phyloP scores from a whole-genome alignment of 2,797 vertebrate genomes.

The Gastrophryne carolinensis region DNA sequence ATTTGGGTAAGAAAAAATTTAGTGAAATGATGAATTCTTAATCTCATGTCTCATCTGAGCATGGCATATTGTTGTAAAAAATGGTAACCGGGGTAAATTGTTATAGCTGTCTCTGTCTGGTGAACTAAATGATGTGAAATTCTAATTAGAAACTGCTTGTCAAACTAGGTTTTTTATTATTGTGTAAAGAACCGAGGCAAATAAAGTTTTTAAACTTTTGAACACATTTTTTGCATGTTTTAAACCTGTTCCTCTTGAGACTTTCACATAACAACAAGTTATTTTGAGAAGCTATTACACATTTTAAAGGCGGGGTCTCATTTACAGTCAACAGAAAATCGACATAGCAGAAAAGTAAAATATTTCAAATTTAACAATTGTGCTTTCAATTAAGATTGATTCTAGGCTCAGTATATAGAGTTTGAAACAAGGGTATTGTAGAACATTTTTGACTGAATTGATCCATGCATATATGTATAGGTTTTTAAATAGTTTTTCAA shows the following conservation, averaged over 20 bases:
- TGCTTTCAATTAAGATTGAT: too few species aligned
- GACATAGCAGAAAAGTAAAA: too few species aligned
- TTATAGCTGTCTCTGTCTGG: neutral
- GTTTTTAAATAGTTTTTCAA: too few species aligned
- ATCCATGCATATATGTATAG: too few species aligned
- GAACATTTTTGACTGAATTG: too few species aligned
- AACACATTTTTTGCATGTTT: neutral
- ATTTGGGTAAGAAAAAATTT: slow-evolving; percentile 2
- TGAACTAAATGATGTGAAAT: slow-evolving; percentile 30
- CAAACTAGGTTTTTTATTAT: slow-evolving; percentile 12
- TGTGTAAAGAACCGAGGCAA: slow-evolving; percentile 4
- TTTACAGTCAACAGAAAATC: neutral
- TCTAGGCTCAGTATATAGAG: too few species aligned
- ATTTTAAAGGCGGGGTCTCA: slow-evolving; percentile 5
- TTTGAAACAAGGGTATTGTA: too few species aligned
- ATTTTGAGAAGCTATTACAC: neutral
- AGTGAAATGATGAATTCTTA: slow-evolving; percentile 13
- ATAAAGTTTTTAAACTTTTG: neutral
- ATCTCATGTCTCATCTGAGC: slow-evolving; percentile 23
- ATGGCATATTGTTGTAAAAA: slow-evolving; percentile 5
- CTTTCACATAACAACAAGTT: neutral
- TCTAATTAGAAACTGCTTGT: slow-evolving; percentile 38
- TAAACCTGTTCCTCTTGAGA: slow-evolving; percentile 10
- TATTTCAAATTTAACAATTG: too few species aligned
- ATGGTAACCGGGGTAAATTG: neutral